Evolutionary conservation across 2,888 invertebrate species (phyloP), one percentile per base, ranked within the genome.

Genomic region (Drosophila flavopinicola): DNA sequence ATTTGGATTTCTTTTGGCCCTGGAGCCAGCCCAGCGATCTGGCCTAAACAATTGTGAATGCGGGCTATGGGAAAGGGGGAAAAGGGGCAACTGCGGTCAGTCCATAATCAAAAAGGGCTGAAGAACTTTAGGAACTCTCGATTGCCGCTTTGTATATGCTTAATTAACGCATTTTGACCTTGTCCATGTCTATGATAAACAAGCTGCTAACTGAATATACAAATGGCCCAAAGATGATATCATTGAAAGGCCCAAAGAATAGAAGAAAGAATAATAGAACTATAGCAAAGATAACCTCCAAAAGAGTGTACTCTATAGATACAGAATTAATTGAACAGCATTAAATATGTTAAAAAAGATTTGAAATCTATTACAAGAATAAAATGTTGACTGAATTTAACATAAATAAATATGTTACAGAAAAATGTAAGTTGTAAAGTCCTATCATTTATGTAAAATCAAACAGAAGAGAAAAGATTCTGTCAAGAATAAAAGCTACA

Each of bases 91-190:
- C 15, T 24, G 25, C 39, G 33, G 24, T 15, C 11, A 5, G 7
- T 15, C 5, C 29, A n/a, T 6, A 42, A 67, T 42, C 51, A 47
- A 48, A 47, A 58, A 60, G 24, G 33, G 23, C 63, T 24, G 11
- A 45, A 61, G 61, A 32, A 66, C 45, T 41, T 58, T 45, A 49
- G 53, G 45, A 48, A 39, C 48, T 30, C 44, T 48, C 32, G 33
- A 10, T 9, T 32, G 45, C 35, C 60, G 35, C 44, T 45, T 70
- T 66, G 49, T 58, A 47, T 63, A 66, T 42, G 63, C 49, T 63
- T 75, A 71, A 74, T 71, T 75, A 75, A 65, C 63, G 63, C 69
- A 38, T 45, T 48, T 35, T 17, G 71, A 65, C 75, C 72, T 75
- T 72, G 71, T 58, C 58, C 24, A 37, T n/a, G 15, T 13, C 32